phyloP scores from a whole-genome alignment of 2,797 vertebrate species.

The Psittacula derbiana region DNA sequence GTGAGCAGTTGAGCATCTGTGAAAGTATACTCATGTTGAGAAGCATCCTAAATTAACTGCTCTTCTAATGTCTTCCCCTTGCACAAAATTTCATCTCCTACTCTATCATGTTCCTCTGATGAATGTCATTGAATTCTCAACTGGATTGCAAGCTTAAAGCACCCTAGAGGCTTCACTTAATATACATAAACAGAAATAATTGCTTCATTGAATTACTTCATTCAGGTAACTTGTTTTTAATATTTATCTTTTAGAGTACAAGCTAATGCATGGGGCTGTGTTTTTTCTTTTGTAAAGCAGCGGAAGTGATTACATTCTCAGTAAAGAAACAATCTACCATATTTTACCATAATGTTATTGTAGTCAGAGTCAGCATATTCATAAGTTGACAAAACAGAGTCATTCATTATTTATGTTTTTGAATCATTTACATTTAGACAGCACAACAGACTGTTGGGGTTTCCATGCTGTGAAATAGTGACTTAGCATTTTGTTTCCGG shows the following conservation, averaged over 20 bases:
- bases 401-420: conserved; percentile 15
- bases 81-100: neutral
- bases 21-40: neutral
- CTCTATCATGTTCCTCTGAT: neutral
- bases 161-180: neutral
- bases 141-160: neutral
- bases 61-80: neutral
- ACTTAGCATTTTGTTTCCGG: neutral
- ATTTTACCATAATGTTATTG: neutral
- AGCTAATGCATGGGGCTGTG: neutral
- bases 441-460: neutral
- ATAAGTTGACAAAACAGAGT: neutral
- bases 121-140: neutral
- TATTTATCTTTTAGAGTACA: neutral
- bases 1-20: neutral
- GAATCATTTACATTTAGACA: conserved; percentile 22
- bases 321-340: neutral
- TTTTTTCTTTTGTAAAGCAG: neutral
- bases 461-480: neutral
- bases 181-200: neutral
- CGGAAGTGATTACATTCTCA: neutral
- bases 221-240: neutral
- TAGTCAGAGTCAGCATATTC: neutral
- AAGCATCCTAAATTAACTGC: neutral
- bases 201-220: neutral